Evolutionary conservation across 2,888 invertebrate genomes (phyloP).

Genomic region (Prenolepis imparis): DNA sequence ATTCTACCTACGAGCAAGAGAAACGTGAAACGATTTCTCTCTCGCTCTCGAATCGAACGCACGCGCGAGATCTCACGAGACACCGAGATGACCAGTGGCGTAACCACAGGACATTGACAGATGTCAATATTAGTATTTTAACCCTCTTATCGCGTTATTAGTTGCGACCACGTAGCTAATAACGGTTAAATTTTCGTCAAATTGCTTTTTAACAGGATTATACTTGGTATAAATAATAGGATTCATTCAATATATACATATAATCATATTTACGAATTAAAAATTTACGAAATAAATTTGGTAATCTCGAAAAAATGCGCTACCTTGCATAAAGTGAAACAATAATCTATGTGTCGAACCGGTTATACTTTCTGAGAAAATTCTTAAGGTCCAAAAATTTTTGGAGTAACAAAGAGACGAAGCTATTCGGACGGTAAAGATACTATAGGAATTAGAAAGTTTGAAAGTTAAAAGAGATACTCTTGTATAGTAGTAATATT

Average conservation of each 20-base stretch:
- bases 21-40: conserved; percentile 15
- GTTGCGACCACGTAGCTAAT: not conserved
- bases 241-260: not conserved
- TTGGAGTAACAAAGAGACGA: not conserved
- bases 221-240: not conserved
- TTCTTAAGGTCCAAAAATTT: not conserved
- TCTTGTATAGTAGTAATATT: not conserved
- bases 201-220: conserved; percentile 1
- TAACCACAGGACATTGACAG: conserved; percentile 62
- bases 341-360: not conserved
- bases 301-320: not conserved
- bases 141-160: conserved; percentile 2
- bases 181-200: not conserved
- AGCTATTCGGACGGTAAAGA: not conserved
- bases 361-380: not conserved
- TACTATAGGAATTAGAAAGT: not conserved
- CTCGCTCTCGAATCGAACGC: conserved; percentile 61
- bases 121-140: conserved; percentile 49
- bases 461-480: not conserved
- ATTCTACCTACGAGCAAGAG: conserved; percentile 51
- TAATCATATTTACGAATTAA: not conserved
- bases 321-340: not conserved
- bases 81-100: conserved; percentile 70
- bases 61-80: conserved; percentile 66
- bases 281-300: not conserved